A percentile compares a stretch with the other conserved stretches of the same genome.
These are phyloP conservation scores for Betta splendens DNA, from an alignment of 2,797 vertebrate species.

Conservation along the genomic window DNA sequence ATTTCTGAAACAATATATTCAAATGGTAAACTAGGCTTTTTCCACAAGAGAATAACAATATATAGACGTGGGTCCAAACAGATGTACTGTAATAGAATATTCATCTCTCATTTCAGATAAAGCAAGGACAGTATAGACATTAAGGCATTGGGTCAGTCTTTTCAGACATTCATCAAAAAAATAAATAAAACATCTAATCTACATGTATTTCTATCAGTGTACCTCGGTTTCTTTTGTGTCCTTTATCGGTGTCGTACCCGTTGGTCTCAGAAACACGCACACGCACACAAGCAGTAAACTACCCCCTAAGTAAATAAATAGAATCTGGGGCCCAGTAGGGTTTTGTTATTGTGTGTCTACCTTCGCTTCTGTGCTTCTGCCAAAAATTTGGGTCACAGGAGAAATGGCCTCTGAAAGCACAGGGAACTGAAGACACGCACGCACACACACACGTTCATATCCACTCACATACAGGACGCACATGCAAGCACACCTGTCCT, in stretches of 20 bases:
- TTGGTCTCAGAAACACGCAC: slow-evolving; percentile 42
- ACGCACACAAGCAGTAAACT: slow-evolving; percentile 26
- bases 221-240: slow-evolving; percentile 57
- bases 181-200: slow-evolving; percentile 75
- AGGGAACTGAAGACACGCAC: slow-evolving; percentile 44
- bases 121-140: slow-evolving; percentile 76
- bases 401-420: slow-evolving; percentile 60
- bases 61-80: slow-evolving; percentile 73
- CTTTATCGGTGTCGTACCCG: slow-evolving; percentile 40
- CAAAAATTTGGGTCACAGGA: slow-evolving; percentile 61
- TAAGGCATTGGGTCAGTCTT: slow-evolving; percentile 82
- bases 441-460: not conserved
- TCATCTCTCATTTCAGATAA: slow-evolving; percentile 71
- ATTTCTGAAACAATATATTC: slow-evolving; percentile 64
- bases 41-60: slow-evolving; percentile 71
- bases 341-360: slow-evolving; percentile 53
- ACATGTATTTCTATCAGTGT: slow-evolving; percentile 69
- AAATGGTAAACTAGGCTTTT: slow-evolving; percentile 63
- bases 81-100: slow-evolving; percentile 67
- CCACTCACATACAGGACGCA: slow-evolving; percentile 15
- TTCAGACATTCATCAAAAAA: slow-evolving; percentile 78
- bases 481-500: slow-evolving; percentile 44
- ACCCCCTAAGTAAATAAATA: slow-evolving; percentile 64
- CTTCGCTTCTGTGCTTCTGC: slow-evolving; percentile 63
- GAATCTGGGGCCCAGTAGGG: slow-evolving; percentile 53